Evolutionary conservation across 2,113 vertebrate genomes (phyloP).

Genomic region (Nestor notabilis): DNA sequence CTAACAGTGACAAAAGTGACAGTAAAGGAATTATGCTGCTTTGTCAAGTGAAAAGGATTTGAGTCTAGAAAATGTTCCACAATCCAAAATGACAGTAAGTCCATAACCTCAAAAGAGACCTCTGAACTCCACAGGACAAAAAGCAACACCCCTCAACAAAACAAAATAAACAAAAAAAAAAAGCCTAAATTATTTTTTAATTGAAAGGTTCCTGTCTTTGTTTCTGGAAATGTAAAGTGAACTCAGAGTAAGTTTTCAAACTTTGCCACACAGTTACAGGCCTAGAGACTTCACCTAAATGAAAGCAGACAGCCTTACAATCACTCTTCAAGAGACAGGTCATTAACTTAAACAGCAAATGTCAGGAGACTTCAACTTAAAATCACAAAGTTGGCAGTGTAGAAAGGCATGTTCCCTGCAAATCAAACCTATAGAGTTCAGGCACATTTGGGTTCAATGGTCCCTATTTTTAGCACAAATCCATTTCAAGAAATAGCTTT

Average conservation of each 20-base stretch:
- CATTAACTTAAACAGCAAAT: constrained; percentile 48
- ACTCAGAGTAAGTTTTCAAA: neutral
- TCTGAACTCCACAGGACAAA: neutral
- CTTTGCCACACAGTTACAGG: neutral
- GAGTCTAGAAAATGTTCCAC: neutral
- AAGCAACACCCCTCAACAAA: neutral
- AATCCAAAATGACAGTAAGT: neutral
- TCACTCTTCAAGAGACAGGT: neutral
- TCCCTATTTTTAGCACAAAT: constrained; percentile 59
- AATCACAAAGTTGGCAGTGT: constrained; percentile 14
- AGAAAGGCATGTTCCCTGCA: constrained; percentile 23
- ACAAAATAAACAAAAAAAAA: neutral
- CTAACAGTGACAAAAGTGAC: neutral
- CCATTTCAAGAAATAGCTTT: constrained; percentile 19
- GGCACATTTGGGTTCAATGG: constrained; percentile 29
- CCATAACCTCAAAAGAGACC: neutral
- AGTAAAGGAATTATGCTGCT: neutral
- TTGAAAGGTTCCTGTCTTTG: neutral
- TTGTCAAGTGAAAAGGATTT: neutral
- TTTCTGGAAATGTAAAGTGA: neutral
- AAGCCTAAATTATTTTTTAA: neutral
- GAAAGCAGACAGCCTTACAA: constrained; percentile 30
- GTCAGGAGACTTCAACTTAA: constrained; percentile 43
- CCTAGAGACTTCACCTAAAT: constrained; percentile 4
- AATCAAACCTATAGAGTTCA: constrained; percentile 33